These are phyloP conservation scores for Hippoglossus hippoglossus DNA, from an alignment of 2,797 vertebrate species.

Conservation along the genomic window DNA sequence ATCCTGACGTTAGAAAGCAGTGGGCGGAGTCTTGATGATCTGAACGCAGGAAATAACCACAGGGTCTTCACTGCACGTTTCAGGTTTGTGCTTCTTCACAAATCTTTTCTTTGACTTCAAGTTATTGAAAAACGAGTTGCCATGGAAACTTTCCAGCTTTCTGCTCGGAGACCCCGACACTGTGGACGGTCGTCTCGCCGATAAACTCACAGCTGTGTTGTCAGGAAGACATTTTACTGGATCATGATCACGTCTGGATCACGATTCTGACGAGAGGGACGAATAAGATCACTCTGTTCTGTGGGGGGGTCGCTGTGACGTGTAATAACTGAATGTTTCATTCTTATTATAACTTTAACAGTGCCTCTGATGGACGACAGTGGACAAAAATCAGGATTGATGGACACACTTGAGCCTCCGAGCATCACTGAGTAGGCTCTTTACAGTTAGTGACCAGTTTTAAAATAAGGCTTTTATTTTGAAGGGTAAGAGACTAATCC, in stretches of 20 bases:
- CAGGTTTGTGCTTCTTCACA: conserved; percentile 39
- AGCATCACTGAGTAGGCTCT: conserved; percentile 6
- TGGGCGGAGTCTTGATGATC: neutral
- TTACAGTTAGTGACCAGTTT: conserved; percentile 28
- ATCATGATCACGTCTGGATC: too few species aligned
- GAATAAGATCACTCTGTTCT: too few species aligned
- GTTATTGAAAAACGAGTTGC: conserved; percentile 13
- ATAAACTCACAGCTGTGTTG: neutral
- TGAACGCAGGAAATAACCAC: too few species aligned
- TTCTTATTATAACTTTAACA: too few species aligned
- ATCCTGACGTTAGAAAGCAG: too few species aligned
- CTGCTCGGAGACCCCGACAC: conserved; percentile 12
- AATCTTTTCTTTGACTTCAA: conserved; percentile 27
- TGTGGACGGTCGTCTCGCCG: neutral
- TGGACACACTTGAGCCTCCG: conserved; percentile 17
- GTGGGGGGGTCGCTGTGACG: too few species aligned
- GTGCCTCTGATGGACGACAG: too few species aligned
- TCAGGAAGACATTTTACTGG: neutral
- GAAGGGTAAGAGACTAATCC: conserved; percentile 76
- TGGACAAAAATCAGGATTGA: too few species aligned
- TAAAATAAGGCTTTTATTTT: conserved; percentile 58
- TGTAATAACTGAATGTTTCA: too few species aligned
- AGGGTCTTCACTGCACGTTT: conserved; percentile 9
- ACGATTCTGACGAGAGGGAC: neutral
- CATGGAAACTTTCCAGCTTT: conserved; percentile 31